These are phyloP conservation scores for Cyrtorhinus lividipennis DNA, from an alignment of 1,140 invertebrate species.

Conservation along the genomic window DNA sequence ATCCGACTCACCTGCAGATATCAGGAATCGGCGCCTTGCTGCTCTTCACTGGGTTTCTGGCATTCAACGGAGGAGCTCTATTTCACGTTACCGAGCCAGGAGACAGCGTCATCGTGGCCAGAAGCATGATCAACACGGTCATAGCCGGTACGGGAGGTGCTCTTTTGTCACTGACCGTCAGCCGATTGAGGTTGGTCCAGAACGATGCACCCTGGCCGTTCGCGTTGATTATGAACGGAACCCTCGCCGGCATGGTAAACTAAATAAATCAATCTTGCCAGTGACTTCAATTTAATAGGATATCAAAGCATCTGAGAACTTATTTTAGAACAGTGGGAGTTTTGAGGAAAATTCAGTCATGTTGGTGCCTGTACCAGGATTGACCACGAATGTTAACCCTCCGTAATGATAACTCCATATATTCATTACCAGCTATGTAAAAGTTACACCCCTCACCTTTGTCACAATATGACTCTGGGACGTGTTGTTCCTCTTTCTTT, in stretches of 20 bases:
- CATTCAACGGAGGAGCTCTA: slow-evolving; percentile 44
- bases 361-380: too few relatives aligned
- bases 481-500: too few relatives aligned
- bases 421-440: too few relatives aligned
- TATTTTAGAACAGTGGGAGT: too few relatives aligned
- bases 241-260: slow-evolving; percentile 38
- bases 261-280: background rate
- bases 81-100: slow-evolving; percentile 34
- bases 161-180: slow-evolving; percentile 30
- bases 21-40: slow-evolving; percentile 41
- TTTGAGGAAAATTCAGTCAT: too few relatives aligned
- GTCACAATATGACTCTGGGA: too few relatives aligned
- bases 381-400: too few relatives aligned
- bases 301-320: background rate
- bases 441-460: too few relatives aligned
- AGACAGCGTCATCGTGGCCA: slow-evolving; percentile 33
- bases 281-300: background rate
- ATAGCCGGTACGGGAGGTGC: slow-evolving; percentile 35
- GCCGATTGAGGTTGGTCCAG: slow-evolving; percentile 25
- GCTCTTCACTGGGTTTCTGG: slow-evolving; percentile 42
- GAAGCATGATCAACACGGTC: slow-evolving; percentile 39
- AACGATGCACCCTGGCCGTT: slow-evolving; percentile 33
- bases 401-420: too few relatives aligned
- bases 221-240: slow-evolving; percentile 37
- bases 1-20: too few relatives aligned